Evolutionary conservation across 2,113 vertebrate species (phyloP).

Genomic region (Anseranas semipalmata): DNA sequence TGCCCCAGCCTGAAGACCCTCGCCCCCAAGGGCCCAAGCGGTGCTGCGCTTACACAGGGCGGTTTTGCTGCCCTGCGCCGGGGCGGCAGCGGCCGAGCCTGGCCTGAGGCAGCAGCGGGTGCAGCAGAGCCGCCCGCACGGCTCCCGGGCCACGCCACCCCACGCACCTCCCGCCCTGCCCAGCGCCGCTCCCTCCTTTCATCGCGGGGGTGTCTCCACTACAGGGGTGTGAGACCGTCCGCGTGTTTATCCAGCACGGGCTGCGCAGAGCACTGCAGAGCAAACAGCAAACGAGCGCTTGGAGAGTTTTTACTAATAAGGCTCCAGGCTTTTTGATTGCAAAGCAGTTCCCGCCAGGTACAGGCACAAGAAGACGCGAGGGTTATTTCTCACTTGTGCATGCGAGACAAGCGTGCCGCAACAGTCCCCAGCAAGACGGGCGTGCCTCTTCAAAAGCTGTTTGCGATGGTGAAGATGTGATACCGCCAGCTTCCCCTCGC

Average conservation of each 20-base stretch:
- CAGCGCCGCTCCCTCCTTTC: neutral
- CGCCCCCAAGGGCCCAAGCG: no score
- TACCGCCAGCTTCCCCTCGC: constrained; percentile 15
- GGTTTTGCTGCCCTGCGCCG: no score
- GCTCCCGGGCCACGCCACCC: no score
- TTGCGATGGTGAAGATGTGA: neutral
- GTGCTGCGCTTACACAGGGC: no score
- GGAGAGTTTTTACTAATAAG: neutral
- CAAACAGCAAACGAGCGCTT: no score
- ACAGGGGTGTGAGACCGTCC: neutral
- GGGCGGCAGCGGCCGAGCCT: no score
- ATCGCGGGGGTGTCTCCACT: neutral
- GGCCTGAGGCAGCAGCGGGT: no score
- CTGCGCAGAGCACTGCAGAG: neutral
- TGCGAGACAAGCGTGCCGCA: neutral
- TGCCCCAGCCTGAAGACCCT: no score
- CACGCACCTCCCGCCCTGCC: neutral
- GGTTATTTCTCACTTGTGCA: neutral
- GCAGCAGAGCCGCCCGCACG: no score
- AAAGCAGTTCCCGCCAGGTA: neutral
- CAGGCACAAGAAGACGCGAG: neutral
- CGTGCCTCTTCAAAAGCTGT: neutral
- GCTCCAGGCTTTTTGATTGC: neutral
- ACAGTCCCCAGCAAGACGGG: neutral
- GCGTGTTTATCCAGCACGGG: neutral